Conservation (phyloP, 53 echinoderm and acorn worm species). For the Antedon mediterranea region DNA sequence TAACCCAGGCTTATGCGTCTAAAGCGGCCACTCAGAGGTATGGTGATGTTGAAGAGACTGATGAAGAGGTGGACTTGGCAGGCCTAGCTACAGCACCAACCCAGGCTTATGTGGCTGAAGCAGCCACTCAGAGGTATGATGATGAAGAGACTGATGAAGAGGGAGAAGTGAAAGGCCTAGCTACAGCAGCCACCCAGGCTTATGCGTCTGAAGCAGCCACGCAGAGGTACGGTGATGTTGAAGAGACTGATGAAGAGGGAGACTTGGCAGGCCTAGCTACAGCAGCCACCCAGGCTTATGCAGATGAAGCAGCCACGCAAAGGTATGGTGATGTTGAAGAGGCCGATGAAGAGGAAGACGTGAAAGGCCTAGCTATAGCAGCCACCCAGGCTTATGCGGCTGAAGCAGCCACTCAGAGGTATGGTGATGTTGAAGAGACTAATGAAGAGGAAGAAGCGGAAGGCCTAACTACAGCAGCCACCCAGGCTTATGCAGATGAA, state of each 20-base stretch:
- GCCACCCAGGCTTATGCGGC: background rate
- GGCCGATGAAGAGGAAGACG: slow-evolving; percentile 18
- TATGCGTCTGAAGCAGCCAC: background rate
- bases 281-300: too few relatives aligned
- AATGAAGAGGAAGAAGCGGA: slow-evolving; percentile 18
- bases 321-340: background rate
- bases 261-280: too few relatives aligned
- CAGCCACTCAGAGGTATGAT: background rate
- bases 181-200: background rate
- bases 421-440: background rate
- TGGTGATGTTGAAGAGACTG: background rate
- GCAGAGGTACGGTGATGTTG: background rate
- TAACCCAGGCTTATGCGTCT: background rate
- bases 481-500: slow-evolving; percentile 1
- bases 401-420: background rate
- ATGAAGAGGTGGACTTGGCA: too few relatives aligned
- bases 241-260: too few relatives aligned
- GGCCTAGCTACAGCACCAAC: background rate
- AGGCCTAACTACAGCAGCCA: background rate
- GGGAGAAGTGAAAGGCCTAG: background rate
- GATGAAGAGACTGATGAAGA: background rate
- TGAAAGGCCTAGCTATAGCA: background rate
- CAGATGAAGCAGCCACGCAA: background rate
- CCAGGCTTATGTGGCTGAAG: slow-evolving; percentile 9
- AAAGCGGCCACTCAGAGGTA: slow-evolving; percentile 8